phyloP scores from a whole-genome alignment of 1,140 invertebrate genomes.

The Philotrypesis tridentata region DNA sequence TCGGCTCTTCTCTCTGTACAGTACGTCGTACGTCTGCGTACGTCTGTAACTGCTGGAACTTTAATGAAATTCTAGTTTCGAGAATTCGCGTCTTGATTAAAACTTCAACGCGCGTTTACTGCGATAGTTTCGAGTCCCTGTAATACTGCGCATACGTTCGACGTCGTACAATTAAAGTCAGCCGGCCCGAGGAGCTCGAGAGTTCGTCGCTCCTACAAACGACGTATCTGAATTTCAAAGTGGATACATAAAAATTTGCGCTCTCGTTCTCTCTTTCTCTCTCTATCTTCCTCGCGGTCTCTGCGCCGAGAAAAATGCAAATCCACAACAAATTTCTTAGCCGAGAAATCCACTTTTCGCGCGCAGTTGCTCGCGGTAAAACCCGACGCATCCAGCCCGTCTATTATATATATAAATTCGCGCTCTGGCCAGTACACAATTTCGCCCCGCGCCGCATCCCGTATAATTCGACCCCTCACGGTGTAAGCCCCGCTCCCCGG shows the following conservation, averaged over 20 bases:
- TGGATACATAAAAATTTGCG: neutral
- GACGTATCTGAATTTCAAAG: neutral
- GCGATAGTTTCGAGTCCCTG: neutral
- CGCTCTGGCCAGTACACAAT: neutral
- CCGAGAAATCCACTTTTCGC: neutral
- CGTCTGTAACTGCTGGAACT: slow-evolving; percentile 44
- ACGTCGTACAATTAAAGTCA: neutral
- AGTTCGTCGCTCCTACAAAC: neutral
- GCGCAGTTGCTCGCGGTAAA: neutral
- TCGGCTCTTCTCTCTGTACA: neutral
- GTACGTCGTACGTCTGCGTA: neutral
- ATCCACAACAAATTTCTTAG: neutral
- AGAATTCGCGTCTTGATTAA: slow-evolving; percentile 58
- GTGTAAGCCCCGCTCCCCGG: neutral
- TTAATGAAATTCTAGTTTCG: slow-evolving; percentile 58
- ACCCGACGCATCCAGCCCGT: neutral
- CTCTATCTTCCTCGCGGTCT: too few species aligned
- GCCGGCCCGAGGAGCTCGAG: neutral
- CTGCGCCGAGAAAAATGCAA: too few species aligned
- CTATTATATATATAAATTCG: slow-evolving; percentile 1
- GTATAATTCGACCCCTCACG: neutral
- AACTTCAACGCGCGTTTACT: slow-evolving; percentile 47
- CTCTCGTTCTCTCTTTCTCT: neutral
- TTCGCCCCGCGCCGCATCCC: neutral
- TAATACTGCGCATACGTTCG: neutral